A percentile compares a stretch with the other conserved stretches of the same genome.
Conservation (phyloP, 1,140 invertebrate genomes). For the Coptotermes formosanus region DNA sequence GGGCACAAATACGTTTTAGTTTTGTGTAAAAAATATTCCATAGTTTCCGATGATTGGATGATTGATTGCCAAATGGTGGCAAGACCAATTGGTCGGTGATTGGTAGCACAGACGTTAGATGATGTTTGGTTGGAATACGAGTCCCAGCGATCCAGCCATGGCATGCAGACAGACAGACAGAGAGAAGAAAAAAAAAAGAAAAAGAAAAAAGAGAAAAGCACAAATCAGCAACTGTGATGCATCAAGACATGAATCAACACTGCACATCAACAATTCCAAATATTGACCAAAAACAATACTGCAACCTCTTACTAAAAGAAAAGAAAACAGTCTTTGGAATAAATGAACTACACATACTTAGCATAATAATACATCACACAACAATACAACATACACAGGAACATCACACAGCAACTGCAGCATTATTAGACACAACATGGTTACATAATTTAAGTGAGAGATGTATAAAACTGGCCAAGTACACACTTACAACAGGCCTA, state of each 20-base stretch:
- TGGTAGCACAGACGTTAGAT: slow-evolving; percentile 6
- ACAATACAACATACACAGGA: background rate
- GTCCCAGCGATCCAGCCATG: slow-evolving; percentile 41
- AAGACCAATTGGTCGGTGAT: background rate
- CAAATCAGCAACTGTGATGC: slow-evolving; percentile 34
- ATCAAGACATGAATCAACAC: slow-evolving; percentile 22
- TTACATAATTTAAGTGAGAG: background rate
- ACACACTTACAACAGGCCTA: background rate
- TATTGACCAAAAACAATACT: slow-evolving; percentile 20
- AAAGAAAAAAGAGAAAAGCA: slow-evolving; percentile 51
- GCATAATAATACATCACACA: background rate
- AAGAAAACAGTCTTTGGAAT: background rate
- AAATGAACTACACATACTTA: background rate
- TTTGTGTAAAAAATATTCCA: background rate
- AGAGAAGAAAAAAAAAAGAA: slow-evolving; percentile 47
- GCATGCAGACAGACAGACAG: slow-evolving; percentile 54
- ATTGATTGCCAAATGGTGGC: background rate
- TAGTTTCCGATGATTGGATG: slow-evolving; percentile 1
- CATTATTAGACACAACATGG: background rate
- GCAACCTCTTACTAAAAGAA: background rate
- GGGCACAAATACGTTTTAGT: background rate
- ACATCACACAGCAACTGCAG: background rate
- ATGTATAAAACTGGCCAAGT: background rate
- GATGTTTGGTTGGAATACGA: slow-evolving; percentile 38
- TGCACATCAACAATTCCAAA: slow-evolving; percentile 13